Evolutionary conservation across 2,888 invertebrate species (phyloP).

Genomic region (Antheraea yamamai): DNA sequence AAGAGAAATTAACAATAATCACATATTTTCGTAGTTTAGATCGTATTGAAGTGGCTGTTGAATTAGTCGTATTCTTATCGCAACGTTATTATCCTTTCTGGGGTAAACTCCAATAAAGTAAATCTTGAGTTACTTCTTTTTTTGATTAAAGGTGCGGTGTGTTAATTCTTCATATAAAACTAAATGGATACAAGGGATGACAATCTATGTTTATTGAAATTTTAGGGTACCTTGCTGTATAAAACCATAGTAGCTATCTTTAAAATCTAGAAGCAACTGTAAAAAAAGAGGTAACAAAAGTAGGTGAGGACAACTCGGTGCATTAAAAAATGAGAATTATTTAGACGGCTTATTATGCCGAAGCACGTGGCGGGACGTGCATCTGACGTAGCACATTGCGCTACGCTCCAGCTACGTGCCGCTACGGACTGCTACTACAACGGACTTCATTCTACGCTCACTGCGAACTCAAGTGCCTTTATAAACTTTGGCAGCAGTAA

Average conservation of each 20-base stretch:
- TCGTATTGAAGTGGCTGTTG: too few relatives aligned
- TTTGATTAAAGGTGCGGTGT: not conserved
- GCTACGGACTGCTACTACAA: slow-evolving; percentile 49
- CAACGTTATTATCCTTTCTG: too few relatives aligned
- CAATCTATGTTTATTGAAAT: not conserved
- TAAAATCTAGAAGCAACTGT: not conserved
- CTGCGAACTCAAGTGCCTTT: slow-evolving; percentile 30
- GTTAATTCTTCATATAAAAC: not conserved
- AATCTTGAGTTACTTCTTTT: too few relatives aligned
- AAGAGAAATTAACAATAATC: too few relatives aligned
- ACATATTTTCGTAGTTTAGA: too few relatives aligned
- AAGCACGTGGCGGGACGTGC: slow-evolving; percentile 47
- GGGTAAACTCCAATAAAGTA: too few relatives aligned
- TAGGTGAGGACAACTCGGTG: not conserved
- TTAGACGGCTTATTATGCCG: slow-evolving; percentile 60
- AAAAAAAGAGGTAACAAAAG: not conserved
- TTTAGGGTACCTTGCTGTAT: not conserved
- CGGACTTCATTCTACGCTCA: slow-evolving; percentile 39
- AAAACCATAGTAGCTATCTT: not conserved
- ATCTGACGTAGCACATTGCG: slow-evolving; percentile 48
- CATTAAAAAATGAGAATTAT: slow-evolving; percentile 27
- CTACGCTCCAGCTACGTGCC: slow-evolving; percentile 37
- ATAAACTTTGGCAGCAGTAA: slow-evolving; percentile 35
- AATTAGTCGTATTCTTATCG: too few relatives aligned
- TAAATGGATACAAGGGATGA: not conserved